phyloP scores from a whole-genome alignment of 2,797 vertebrate species.

The Poliocrania exsul region DNA sequence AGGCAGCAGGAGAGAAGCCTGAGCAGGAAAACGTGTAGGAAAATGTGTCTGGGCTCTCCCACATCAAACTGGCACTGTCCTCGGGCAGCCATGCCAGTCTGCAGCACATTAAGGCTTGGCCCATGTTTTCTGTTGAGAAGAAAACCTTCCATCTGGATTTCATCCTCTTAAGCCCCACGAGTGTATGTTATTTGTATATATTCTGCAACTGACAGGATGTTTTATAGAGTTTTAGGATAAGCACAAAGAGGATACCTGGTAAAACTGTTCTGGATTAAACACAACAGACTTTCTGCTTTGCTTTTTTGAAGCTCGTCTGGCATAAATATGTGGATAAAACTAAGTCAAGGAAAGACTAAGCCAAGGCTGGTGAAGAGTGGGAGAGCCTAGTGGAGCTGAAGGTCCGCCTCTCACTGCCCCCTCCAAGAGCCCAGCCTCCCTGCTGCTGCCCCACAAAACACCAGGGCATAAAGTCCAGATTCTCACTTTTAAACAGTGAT shows the following conservation, averaged over 20 bases:
- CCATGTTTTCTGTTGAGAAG: neutral
- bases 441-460: neutral
- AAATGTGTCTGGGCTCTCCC: neutral
- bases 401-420: no score
- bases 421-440: neutral
- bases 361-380: neutral
- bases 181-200: neutral
- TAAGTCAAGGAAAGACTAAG: neutral
- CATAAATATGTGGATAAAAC: neutral
- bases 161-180: neutral
- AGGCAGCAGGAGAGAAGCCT: neutral
- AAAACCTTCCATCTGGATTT: slow-evolving; percentile 43
- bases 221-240: neutral
- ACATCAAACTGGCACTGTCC: slow-evolving; percentile 11
- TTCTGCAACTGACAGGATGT: neutral
- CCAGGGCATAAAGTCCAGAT: neutral
- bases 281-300: neutral
- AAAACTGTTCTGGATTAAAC: neutral
- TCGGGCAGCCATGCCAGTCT: neutral
- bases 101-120: slow-evolving; percentile 22
- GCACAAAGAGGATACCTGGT: neutral
- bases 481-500: neutral
- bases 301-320: neutral
- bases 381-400: neutral
- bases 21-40: neutral